A percentile compares a stretch with the other conserved stretches of the same genome.
These are phyloP conservation scores for Melanostigma gelatinosum DNA, from an alignment of 2,113 vertebrate species.

Conservation along the genomic window DNA sequence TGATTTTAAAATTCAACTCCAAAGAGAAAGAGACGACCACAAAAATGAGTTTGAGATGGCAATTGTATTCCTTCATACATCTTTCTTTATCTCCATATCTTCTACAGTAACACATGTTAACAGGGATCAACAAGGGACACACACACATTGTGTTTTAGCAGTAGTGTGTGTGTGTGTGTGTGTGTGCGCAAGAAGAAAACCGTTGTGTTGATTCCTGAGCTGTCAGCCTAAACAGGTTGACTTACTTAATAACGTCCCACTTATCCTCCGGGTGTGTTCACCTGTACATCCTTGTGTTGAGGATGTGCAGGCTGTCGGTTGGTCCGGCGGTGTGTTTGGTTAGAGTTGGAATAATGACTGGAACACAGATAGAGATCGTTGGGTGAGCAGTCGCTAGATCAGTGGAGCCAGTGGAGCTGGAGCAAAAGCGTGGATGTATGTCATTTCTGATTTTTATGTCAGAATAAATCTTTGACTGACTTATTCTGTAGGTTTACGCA, in stretches of 20 bases:
- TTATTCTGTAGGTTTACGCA: neutral
- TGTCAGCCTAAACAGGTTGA: slow-evolving; percentile 2
- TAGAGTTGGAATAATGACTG: neutral
- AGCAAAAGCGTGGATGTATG: too few relatives aligned
- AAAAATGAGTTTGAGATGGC: neutral
- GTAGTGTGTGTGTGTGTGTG: neutral
- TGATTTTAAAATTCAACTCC: slow-evolving; percentile 19
- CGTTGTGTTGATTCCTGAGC: neutral
- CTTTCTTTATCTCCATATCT: neutral
- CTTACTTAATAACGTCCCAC: neutral
- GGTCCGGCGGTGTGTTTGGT: neutral
- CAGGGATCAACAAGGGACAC: neutral
- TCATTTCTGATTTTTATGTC: too few relatives aligned
- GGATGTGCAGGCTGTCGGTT: neutral
- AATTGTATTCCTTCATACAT: neutral
- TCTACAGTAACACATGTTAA: neutral
- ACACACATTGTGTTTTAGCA: neutral
- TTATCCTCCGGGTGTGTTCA: slow-evolving; percentile 2
- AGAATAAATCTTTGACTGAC: neutral
- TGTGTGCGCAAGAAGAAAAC: neutral
- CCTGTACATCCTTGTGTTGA: neutral
- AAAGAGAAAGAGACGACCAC: slow-evolving; percentile 6
- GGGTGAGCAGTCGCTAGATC: too few relatives aligned
- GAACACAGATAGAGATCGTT: neutral
- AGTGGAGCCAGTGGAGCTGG: too few relatives aligned